Percentiles rank a stretch among this genome's conserved stretches.
These are phyloP conservation scores for Phalacrocorax brasilianus DNA, from an alignment of 2,113 vertebrate genomes.

Conservation along the genomic window DNA sequence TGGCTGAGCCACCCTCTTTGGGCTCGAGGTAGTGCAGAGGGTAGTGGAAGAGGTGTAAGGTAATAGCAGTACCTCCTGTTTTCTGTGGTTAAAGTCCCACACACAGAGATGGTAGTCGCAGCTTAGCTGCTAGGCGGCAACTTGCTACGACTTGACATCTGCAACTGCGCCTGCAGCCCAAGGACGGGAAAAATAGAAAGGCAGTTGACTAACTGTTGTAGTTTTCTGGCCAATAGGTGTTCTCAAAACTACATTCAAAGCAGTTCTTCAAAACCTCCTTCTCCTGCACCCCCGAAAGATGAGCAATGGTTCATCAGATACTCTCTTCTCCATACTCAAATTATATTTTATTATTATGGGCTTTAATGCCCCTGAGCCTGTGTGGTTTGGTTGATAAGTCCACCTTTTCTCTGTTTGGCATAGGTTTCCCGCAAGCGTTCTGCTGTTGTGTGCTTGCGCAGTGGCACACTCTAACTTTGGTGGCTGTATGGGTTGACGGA, in stretches of 20 bases:
- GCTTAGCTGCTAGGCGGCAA: background rate
- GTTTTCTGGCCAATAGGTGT: background rate
- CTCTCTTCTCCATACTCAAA: background rate
- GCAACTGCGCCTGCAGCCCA: background rate
- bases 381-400: background rate
- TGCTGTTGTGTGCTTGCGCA: background rate
- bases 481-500: background rate
- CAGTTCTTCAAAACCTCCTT: background rate
- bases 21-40: background rate
- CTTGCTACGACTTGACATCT: background rate
- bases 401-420: background rate
- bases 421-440: background rate
- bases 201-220: background rate
- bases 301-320: background rate
- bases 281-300: background rate
- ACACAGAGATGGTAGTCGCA: background rate
- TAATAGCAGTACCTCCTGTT: background rate
- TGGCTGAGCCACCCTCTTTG: background rate
- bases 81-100: background rate
- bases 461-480: fast-evolving
- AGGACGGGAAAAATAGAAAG: background rate
- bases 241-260: background rate
- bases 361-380: too few species aligned
- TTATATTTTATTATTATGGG: background rate
- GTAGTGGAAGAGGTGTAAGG: background rate